Evolutionary conservation across 2,113 vertebrate genomes (phyloP), one percentile per base, ranked within the genome.

Genomic region (Suncus etruscus): DNA sequence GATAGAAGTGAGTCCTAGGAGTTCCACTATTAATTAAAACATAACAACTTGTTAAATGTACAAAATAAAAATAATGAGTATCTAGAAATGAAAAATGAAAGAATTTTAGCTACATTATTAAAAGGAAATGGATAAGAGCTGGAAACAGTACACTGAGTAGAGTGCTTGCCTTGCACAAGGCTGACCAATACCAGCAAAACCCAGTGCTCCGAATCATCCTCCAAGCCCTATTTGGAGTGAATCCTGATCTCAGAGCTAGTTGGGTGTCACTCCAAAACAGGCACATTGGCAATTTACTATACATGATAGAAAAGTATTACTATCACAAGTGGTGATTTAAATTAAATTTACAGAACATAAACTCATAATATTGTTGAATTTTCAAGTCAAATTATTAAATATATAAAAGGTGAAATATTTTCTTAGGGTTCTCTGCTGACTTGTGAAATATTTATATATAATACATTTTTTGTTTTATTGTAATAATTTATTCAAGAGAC

Each of bases 101-200:
- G 39, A 85, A 83, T 81, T 74, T n/a, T 6, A 89, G 65, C 29
- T 83, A 88, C 86, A 70, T 79, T 65, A 18, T 66, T 90, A 16
- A 61, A 22, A 61, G 58, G 14, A 61, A 16, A 22, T 8, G 18
- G 58, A 20, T 61, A 22, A 20, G 58, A 16, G 2, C 18, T 61
- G 18, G 3, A 61, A 20, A 61, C 58, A 61, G 58, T 16, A 61
- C 2, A 20, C 16, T 3, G 15, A 6, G 16, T 61, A 61, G 58
- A 8, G 16, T 22, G 18, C 58, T 61, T 61, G 58, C 58, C 16
- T 22, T 61, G 58, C 58, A 61, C 18, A 5, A 12, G 18, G 58
- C 58, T 61, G 18, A 61, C 58, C 18, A 22, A 20, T 1, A 20
- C 22, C 39, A 39, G 39, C 58, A 61, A 61, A 20, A 4, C 16